Base-by-base conservation (phyloP, 2,113 vertebrate genomes). In the Isurus oxyrinchus region DNA sequence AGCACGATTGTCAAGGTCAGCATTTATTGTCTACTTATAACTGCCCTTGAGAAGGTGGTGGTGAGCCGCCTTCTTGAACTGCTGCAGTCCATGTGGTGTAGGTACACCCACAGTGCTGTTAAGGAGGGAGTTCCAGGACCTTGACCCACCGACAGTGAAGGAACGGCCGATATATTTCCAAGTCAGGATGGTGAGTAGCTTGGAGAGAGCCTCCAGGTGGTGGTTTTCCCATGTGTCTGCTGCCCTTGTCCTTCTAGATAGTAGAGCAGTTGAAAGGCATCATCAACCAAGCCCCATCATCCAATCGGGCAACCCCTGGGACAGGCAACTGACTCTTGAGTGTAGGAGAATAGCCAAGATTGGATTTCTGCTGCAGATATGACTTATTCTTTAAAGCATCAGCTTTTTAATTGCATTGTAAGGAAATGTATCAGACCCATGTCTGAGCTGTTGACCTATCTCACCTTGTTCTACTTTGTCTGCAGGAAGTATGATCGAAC, bases 401-500 rank as follows among this genome's bases (percentile, higher is more conserved):
- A n/a, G 3, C 49, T 31, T 0, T 0, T 87, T 93, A 61, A 0
- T 72, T 81, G n/a, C 96, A 96, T 0, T 96, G 72, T 19, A 57
- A 72, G 66, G 16, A 66, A 94, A 27, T 94, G n/a, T 94, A 63
- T 35, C 53, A n/a, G 35, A 61, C 25, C 40, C 27, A 40, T 84
- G 27, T 94, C 40, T 96, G 67, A 96, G 57, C 67, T 21, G 88
- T 96, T 76, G 96, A 96, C 96, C 61, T 96, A 67, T 95, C 40
- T 96, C 31, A 87, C 49, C 96, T 44, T 72, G 14, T 90, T 96
- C 84, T 97, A 10, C n/a, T 69, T 91, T 96, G 21, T 72, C 53
- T 94, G n/a, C 97, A 99, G 99, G 99, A 96, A 98, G 98, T 96
- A 98, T 99, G 99, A 99, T 99, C 96, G 99, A 99, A 97, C 98